Evolutionary conservation across 2,113 vertebrate species (phyloP).

Genomic region (Rhinolophus ferrumequinum): DNA sequence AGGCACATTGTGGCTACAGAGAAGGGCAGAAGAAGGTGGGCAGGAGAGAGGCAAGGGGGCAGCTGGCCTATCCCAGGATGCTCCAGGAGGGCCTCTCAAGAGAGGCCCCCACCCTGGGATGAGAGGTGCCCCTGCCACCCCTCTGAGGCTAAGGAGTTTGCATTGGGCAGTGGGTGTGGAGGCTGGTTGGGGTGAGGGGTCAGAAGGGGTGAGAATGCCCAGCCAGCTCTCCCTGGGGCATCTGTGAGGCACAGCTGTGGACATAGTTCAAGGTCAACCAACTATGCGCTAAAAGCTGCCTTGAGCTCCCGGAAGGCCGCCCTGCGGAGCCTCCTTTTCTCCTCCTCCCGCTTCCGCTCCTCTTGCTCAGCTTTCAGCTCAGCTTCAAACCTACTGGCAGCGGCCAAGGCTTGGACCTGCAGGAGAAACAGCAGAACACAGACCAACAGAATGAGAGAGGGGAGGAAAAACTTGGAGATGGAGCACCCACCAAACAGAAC

Average conservation of each 20-base stretch:
- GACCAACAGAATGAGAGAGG: background rate
- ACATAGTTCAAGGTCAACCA: conserved; percentile 25
- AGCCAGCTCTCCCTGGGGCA: conserved; percentile 53
- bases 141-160: background rate
- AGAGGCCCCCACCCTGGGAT: background rate
- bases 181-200: conserved; percentile 25
- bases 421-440: background rate
- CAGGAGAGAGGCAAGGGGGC: too few relatives aligned
- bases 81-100: background rate
- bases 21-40: background rate
- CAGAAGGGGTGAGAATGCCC: conserved; percentile 13
- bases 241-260: conserved; percentile 72
- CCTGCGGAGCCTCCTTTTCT: conserved; percentile 90
- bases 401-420: conserved; percentile 92
- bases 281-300: conserved; percentile 91
- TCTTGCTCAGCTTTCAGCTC: conserved; percentile 96
- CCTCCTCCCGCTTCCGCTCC: conserved; percentile 91
- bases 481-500: background rate
- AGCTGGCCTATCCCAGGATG: background rate
- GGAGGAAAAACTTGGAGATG: background rate
- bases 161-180: background rate
- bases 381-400: conserved; percentile 94
- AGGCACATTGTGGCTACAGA: background rate
- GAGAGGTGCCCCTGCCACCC: background rate
- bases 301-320: conserved; percentile 95